A percentile compares a stretch with the other conserved stretches of the same genome.
Conservation (phyloP, 1,140 invertebrate species). For the Calliopsis andreniformis region DNA sequence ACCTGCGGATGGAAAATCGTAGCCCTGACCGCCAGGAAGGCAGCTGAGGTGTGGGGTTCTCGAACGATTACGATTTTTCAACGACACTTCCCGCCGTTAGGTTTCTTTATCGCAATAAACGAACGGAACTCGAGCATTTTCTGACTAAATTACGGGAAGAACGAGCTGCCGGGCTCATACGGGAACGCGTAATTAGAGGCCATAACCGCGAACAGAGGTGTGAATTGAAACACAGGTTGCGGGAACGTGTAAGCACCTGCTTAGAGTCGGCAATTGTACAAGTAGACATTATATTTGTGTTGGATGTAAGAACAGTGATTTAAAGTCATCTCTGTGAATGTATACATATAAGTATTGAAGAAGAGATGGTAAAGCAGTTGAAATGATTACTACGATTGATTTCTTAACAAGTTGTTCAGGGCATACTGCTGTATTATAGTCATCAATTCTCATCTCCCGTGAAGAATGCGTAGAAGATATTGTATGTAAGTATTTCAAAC, state of each 20-base stretch:
- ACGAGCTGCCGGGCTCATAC: neutral
- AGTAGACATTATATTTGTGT: neutral
- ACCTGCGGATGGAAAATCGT: slow-evolving; percentile 26
- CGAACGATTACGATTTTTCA: slow-evolving; percentile 15
- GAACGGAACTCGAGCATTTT: slow-evolving; percentile 23
- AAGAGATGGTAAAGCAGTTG: too few species aligned
- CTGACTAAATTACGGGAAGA: slow-evolving; percentile 1
- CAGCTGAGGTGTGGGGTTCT: neutral
- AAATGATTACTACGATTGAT: too few species aligned
- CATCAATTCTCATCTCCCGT: too few species aligned
- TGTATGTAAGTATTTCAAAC: too few species aligned
- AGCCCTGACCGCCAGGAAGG: neutral
- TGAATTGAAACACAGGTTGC: slow-evolving; percentile 19
- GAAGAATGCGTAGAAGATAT: too few species aligned
- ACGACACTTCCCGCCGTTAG: too few species aligned
- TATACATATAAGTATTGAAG: too few species aligned
- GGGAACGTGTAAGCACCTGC: slow-evolving; percentile 9
- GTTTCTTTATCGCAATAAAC: neutral
- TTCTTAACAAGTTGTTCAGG: too few species aligned
- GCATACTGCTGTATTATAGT: too few species aligned
- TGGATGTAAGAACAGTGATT: too few species aligned
- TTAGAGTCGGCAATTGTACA: neutral
- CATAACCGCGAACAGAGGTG: slow-evolving; percentile 17
- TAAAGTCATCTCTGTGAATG: too few species aligned
- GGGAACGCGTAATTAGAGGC: slow-evolving; percentile 25